Evolutionary conservation across 2,113 vertebrate species (phyloP).

Genomic region (Clarias batrachus): DNA sequence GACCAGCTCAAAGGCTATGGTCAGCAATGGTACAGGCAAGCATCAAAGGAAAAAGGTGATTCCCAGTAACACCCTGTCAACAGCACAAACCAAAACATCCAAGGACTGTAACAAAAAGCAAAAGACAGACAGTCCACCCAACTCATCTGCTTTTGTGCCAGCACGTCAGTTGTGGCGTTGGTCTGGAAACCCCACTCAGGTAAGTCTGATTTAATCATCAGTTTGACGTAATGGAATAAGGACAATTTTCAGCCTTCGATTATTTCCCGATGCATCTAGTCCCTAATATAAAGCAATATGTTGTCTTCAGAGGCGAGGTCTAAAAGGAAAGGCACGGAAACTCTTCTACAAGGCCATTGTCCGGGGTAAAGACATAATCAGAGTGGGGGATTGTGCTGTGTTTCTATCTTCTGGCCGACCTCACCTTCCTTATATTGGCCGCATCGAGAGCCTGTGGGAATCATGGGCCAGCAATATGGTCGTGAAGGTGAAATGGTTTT

Average conservation of each 20-base stretch:
- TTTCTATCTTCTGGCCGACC: conserved; percentile 95
- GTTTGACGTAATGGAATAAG: neutral
- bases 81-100: conserved; percentile 58
- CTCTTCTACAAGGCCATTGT: conserved; percentile 98
- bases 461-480: conserved; percentile 99
- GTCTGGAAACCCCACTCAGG: conserved; percentile 97
- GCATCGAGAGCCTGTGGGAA: conserved; percentile 98
- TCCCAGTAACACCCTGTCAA: conserved; percentile 63
- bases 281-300: conserved; percentile 35
- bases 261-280: neutral
- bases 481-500: conserved; percentile 98
- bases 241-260: neutral
- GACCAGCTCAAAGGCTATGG: conserved; percentile 71
- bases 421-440: conserved; percentile 94
- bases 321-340: conserved; percentile 96
- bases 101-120: conserved; percentile 88
- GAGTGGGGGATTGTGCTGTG: conserved; percentile 91
- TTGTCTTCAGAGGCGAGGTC: conserved; percentile 84
- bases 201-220: conserved; percentile 53
- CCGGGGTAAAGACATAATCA: conserved; percentile 90
- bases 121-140: conserved; percentile 86
- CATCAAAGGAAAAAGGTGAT: conserved; percentile 77
- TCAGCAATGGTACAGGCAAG: conserved; percentile 55
- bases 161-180: conserved; percentile 95
- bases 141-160: conserved; percentile 84